These are phyloP conservation scores for Tiliqua scincoides DNA, from an alignment of 2,113 vertebrate genomes.

Conservation along the genomic window DNA sequence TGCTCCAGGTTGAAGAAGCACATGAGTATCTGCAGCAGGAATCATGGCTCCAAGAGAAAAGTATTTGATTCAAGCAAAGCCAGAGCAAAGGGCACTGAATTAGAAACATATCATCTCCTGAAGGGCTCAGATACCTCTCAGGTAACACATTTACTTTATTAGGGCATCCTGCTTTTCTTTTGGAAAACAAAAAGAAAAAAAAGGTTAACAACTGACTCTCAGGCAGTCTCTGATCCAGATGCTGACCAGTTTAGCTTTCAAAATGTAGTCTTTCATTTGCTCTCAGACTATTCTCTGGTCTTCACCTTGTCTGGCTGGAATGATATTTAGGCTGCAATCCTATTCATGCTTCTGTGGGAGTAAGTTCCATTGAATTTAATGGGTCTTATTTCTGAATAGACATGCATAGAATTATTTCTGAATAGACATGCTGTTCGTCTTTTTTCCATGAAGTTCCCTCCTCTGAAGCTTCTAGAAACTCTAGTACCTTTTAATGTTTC, in stretches of 20 bases:
- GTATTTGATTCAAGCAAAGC: slow-evolving; percentile 81
- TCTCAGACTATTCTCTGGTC: neutral
- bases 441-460: neutral
- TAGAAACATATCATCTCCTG: slow-evolving; percentile 78
- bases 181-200: neutral
- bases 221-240: neutral
- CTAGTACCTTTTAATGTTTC: neutral
- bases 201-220: neutral
- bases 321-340: too few relatives aligned
- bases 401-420: too few relatives aligned
- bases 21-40: slow-evolving; percentile 76
- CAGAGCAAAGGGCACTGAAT: slow-evolving; percentile 81
- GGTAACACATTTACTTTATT: slow-evolving; percentile 69
- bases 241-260: neutral
- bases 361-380: too few relatives aligned
- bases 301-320: neutral
- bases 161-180: neutral
- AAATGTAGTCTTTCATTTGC: neutral
- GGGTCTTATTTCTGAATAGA: too few relatives aligned
- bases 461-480: neutral
- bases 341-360: too few relatives aligned
- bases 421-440: neutral
- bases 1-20: slow-evolving; percentile 81
- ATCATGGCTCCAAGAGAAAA: slow-evolving; percentile 74
- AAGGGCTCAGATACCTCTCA: slow-evolving; percentile 68